Evolutionary conservation across 2,888 invertebrate species (phyloP).

Genomic region (Drosophila silvestris): DNA sequence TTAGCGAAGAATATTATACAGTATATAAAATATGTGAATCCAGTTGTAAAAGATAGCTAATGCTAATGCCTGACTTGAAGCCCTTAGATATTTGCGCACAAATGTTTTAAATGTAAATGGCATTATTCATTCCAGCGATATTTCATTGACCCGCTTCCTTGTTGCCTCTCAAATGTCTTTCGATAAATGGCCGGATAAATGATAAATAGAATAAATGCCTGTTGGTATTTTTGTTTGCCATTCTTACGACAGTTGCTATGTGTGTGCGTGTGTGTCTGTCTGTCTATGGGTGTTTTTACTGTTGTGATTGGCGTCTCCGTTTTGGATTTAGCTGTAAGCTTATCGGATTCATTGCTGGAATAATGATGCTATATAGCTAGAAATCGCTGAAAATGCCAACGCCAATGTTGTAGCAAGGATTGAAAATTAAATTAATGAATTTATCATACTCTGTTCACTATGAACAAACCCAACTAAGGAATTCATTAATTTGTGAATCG

Average conservation of each 20-base stretch:
- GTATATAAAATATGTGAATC: constrained; percentile 6
- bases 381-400: constrained; percentile 30
- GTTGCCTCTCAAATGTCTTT: constrained; percentile 64
- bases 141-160: constrained; percentile 44
- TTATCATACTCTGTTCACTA: constrained; percentile 10
- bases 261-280: constrained; percentile 10
- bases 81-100: constrained; percentile 61
- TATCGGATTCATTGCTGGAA: constrained; percentile 78
- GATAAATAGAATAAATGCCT: constrained; percentile 79
- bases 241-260: constrained; percentile 43
- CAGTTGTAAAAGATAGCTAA: constrained; percentile 31
- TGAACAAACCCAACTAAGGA: not conserved
- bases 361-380: constrained; percentile 61
- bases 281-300: constrained; percentile 24
- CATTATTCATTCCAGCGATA: constrained; percentile 66
- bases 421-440: constrained; percentile 65
- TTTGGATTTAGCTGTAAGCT: constrained; percentile 74
- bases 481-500: not conserved
- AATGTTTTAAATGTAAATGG: constrained; percentile 73
- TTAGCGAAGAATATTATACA: constrained; percentile 14
- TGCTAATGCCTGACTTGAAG: constrained; percentile 38
- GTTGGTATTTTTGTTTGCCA: constrained; percentile 64
- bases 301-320: constrained; percentile 58
- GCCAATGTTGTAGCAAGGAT: constrained; percentile 38
- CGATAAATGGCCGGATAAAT: constrained; percentile 81